Percentiles rank a stretch among this genome's conserved stretches.
Evolutionary conservation across 2,888 invertebrate species (phyloP).

Genomic region (Cerceris rybyensis): DNA sequence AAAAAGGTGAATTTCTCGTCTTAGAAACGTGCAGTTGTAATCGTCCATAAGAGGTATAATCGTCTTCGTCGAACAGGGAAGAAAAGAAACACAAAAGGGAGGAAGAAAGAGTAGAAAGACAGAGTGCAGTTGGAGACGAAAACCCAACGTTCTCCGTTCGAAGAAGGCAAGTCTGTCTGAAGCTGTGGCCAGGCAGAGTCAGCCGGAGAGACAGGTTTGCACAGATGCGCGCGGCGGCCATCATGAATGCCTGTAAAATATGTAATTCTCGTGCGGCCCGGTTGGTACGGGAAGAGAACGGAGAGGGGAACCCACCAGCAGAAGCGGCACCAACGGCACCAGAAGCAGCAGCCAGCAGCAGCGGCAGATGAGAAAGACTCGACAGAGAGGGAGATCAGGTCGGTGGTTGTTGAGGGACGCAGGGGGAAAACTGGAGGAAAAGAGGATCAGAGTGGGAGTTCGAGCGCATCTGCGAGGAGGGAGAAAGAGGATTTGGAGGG

Average conservation of each 20-base stretch:
- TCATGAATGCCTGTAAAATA: conserved; percentile 82
- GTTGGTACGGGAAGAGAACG: conserved; percentile 51
- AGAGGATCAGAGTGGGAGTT: conserved; percentile 38
- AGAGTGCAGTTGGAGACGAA: conserved; percentile 45
- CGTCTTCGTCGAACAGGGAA: background rate
- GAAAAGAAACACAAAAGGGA: background rate
- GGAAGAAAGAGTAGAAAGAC: conserved; percentile 20
- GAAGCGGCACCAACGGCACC: conserved; percentile 36
- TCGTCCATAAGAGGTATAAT: too few relatives aligned
- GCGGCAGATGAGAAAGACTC: conserved; percentile 57
- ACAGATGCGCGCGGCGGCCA: conserved; percentile 82
- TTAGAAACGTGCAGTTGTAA: too few relatives aligned
- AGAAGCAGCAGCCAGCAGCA: conserved; percentile 40
- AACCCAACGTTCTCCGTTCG: conserved; percentile 42
- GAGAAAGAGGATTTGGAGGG: too few relatives aligned
- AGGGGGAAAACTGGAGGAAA: conserved; percentile 71
- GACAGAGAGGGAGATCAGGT: conserved; percentile 57
- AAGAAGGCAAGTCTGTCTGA: conserved; percentile 68
- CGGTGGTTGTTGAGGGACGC: conserved; percentile 27
- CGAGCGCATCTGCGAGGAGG: too few relatives aligned
- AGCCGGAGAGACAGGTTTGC: conserved; percentile 77
- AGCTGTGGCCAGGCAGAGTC: conserved; percentile 60
- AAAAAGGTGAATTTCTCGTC: too few relatives aligned
- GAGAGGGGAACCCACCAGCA: conserved; percentile 16
- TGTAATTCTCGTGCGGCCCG: conserved; percentile 78